These are phyloP conservation scores for Daboia siamensis DNA, from an alignment of 2,113 vertebrate genomes.

Conservation along the genomic window DNA sequence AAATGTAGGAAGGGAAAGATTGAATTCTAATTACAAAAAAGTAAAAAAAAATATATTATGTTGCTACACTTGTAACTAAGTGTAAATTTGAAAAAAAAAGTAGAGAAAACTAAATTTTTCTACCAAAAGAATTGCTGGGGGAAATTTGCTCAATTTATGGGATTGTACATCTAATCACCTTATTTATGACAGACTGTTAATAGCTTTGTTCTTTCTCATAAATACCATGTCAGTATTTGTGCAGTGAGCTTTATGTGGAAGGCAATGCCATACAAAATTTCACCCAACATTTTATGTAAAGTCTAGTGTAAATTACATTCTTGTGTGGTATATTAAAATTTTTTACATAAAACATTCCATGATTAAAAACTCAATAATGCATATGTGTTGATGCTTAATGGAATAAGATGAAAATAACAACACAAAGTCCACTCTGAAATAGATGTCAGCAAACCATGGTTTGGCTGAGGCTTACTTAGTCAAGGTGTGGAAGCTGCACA, in stretches of 20 bases:
- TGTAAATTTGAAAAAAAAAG: conserved; percentile 23
- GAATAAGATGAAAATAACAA: conserved; percentile 40
- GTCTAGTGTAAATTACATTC: conserved; percentile 47
- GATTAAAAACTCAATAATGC: conserved; percentile 44
- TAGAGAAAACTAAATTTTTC: conserved; percentile 46
- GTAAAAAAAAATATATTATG: background rate
- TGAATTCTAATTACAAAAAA: background rate
- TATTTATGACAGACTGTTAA: conserved; percentile 59
- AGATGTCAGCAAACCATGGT: conserved; percentile 46
- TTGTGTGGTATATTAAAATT: conserved; percentile 58
- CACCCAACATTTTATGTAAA: conserved; percentile 51
- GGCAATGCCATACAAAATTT: conserved; percentile 52
- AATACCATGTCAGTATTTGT: conserved; percentile 60
- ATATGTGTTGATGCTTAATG: conserved; percentile 45
- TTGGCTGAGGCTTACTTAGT: conserved; percentile 40
- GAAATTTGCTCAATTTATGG: conserved; percentile 25
- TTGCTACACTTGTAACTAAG: conserved; percentile 1
- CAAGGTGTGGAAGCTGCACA: background rate
- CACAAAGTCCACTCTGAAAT: conserved; percentile 42
- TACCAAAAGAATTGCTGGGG: conserved; percentile 29
- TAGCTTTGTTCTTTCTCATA: conserved; percentile 53
- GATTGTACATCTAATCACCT: conserved; percentile 58
- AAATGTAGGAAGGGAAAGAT: background rate
- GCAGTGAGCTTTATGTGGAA: conserved; percentile 58
- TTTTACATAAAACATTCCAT: conserved; percentile 52